Conservation (phyloP, 30 jellyfish, hydroid and myxozoan species). For the Cassiopea andromeda region DNA sequence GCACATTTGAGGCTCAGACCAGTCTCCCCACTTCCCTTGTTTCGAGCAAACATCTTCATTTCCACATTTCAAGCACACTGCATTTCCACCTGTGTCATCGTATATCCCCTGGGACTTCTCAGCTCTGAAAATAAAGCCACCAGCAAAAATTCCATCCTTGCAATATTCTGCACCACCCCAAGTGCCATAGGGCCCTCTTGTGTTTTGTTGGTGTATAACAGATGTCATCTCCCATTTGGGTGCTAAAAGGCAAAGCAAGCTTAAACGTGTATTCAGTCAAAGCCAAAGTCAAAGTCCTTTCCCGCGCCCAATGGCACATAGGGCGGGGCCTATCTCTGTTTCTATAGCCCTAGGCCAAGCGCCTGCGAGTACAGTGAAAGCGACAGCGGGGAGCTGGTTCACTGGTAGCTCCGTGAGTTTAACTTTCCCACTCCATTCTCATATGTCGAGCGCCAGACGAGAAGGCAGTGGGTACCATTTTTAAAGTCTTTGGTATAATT, state of each 20-base stretch:
- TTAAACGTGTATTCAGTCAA: too few relatives aligned
- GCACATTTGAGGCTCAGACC: slow-evolving; percentile 45
- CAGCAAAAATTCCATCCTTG: slow-evolving; percentile 52
- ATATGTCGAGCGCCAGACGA: too few relatives aligned
- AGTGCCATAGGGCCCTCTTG: slow-evolving; percentile 41
- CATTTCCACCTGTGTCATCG: slow-evolving; percentile 66
- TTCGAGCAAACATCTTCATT: slow-evolving; percentile 31
- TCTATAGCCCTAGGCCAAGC: too few relatives aligned
- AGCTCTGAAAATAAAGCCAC: slow-evolving; percentile 37
- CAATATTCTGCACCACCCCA: slow-evolving; percentile 62
- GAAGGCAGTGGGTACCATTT: too few relatives aligned
- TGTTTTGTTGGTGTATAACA: background rate
- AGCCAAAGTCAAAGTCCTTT: too few relatives aligned
- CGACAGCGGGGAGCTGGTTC: too few relatives aligned
- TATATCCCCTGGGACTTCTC: slow-evolving; percentile 19
- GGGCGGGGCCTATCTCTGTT: too few relatives aligned
- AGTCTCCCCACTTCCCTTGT: slow-evolving; percentile 44
- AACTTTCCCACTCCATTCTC: too few relatives aligned
- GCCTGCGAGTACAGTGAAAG: too few relatives aligned
- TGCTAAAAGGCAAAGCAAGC: background rate
- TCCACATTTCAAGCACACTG: slow-evolving; percentile 62
- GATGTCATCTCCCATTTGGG: slow-evolving; percentile 20
- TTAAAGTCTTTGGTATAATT: too few relatives aligned
- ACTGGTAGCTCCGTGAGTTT: too few relatives aligned
- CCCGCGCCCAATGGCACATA: too few relatives aligned